phyloP scores from a whole-genome alignment of 2,113 vertebrate species.

The Elgaria multicarinata region DNA sequence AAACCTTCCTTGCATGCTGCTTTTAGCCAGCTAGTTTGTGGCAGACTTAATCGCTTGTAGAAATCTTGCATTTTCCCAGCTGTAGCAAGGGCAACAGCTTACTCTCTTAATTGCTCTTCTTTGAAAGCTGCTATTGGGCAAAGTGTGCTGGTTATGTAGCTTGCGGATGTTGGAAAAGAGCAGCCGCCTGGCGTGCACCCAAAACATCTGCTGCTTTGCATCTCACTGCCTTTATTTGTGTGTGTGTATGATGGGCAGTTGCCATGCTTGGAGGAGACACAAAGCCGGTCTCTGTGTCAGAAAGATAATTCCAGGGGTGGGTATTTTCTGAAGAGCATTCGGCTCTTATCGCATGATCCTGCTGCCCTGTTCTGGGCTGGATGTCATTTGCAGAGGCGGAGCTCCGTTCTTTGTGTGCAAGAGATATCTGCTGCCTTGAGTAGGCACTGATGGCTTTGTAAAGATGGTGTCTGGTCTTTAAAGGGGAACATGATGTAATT shows the following conservation, averaged over 20 bases:
- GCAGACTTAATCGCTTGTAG: not conserved
- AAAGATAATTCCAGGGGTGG: constrained; percentile 42
- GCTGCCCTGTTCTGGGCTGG: constrained; percentile 33
- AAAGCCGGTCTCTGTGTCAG: not conserved
- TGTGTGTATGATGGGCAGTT: constrained; percentile 4
- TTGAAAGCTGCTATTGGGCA: not conserved
- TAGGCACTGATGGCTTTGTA: not conserved
- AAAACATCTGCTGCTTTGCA: constrained; percentile 1
- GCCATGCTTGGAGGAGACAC: constrained; percentile 38
- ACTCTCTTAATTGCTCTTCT: constrained; percentile 4
- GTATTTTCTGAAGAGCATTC: constrained; percentile 40
- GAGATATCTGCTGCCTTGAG: not conserved
- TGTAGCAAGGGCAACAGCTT: not conserved
- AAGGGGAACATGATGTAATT: not conserved
- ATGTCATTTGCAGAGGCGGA: constrained; percentile 44
- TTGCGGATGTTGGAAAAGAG: constrained; percentile 35
- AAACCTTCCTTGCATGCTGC: not conserved
- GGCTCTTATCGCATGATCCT: constrained; percentile 24
- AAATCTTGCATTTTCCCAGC: not conserved
- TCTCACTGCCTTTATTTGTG: constrained; percentile 22
- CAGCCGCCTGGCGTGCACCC: not conserved
- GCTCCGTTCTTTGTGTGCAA: constrained; percentile 14
- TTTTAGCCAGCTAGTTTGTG: not conserved
- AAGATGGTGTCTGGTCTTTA: not conserved
- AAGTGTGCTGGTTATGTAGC: not conserved